A percentile compares a stretch with the other conserved stretches of the same genome.
phyloP scores from a whole-genome alignment of 2,797 vertebrate species.

The Chaetodon trifasciatus region DNA sequence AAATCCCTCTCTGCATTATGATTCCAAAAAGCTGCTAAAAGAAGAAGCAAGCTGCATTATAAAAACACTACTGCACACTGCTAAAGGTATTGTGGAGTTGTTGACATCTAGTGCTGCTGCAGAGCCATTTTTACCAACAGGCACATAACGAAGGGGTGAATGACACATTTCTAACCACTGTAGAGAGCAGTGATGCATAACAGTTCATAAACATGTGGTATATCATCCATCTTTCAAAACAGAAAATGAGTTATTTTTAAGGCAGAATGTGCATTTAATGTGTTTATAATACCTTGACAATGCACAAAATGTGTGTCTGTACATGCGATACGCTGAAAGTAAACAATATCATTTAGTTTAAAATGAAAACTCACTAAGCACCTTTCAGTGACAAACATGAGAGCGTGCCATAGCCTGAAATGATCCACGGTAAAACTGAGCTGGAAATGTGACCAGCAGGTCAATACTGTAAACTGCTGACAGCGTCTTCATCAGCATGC shows the following conservation, averaged over 20 bases:
- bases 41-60: background rate
- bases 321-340: background rate
- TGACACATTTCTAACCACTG: too few species aligned
- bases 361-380: background rate
- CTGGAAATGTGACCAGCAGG: constrained; percentile 3
- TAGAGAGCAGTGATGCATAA: too few species aligned
- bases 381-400: background rate
- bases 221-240: too few species aligned
- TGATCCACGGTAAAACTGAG: background rate
- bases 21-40: background rate
- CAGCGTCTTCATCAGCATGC: constrained; percentile 23
- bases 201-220: too few species aligned
- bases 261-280: background rate
- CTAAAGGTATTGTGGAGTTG: too few species aligned
- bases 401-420: background rate
- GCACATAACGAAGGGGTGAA: background rate
- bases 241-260: background rate
- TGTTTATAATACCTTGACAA: background rate
- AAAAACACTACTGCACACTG: background rate
- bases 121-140: background rate
- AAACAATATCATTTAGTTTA: background rate
- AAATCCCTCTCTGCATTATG: background rate
- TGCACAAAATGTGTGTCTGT: background rate
- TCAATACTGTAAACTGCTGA: constrained; percentile 36
- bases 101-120: background rate